Evolutionary conservation across 2,113 vertebrate genomes (phyloP), one percentile per base, ranked within the genome.

Genomic region (Meles meles): DNA sequence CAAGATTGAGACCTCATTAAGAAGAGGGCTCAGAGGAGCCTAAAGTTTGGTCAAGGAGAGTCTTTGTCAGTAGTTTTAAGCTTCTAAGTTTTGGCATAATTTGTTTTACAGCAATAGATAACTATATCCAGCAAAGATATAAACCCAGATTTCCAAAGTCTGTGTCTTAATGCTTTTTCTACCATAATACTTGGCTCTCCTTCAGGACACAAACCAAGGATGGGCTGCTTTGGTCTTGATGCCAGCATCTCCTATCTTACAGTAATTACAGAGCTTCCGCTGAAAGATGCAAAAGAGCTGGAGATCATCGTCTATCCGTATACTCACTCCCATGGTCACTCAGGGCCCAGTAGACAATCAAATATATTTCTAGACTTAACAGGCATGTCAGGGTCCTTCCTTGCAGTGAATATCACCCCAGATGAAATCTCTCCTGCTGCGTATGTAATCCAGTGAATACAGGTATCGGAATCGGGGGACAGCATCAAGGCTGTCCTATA

Each of bases 401-500:
- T 57, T 42, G 17, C 39, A 17, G 14, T 7, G 37, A 74, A 39
- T 4, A 34, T 15, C 21, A 5, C 29, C 7, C 79, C 84, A 71
- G 17, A 10, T 29, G 59, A 71, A 39, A 20, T 4, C 13, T 31
- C 3, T 27, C 55, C 27, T 0, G 2, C 34, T 4, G 0, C 1
- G n/a, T 11, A 20, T 5, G 0, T 1, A 18, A 25, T 27, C 39
- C 84, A 12, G 0, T 10, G 80, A 52, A 42, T n/a, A 6, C 15
- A 3, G 3, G 17, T 1, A 39, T 12, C 55, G 27, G 44, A 29
- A 61, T n/a, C 20, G 25, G 29, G n/a, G 52, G 17, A 55, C 17
- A 55, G 52, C 52, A 55, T 55, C 52, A 55, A 15, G 52, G 10
- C 61, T 1, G 0, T 5, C 69, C 13, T 3, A 4, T 2, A 79